Evolutionary conservation across 2,113 vertebrate species (phyloP).

Genomic region (Alethe castanea): DNA sequence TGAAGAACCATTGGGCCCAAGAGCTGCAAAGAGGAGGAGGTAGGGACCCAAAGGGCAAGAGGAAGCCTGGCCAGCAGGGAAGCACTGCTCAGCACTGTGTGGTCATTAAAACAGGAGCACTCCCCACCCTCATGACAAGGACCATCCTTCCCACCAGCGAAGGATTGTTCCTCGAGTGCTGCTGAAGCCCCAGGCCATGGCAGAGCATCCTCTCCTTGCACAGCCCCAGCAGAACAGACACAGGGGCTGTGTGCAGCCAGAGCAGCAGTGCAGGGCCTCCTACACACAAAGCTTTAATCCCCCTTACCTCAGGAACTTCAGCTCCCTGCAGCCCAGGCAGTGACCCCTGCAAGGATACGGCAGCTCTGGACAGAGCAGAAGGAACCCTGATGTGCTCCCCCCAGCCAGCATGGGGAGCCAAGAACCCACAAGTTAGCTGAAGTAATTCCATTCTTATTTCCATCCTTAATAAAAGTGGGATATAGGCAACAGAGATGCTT

Average conservation of each 20-base stretch:
- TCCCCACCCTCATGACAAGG: accelerated
- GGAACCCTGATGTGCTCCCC: accelerated
- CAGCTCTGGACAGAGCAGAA: not conserved
- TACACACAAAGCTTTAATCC: not conserved
- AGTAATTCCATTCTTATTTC: not conserved
- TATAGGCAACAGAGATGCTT: accelerated
- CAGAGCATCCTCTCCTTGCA: accelerated
- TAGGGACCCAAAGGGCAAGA: not conserved
- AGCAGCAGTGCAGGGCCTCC: not conserved
- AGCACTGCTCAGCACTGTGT: not conserved
- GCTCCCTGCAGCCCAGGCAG: accelerated
- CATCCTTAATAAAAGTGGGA: not conserved
- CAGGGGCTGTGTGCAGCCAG: not conserved
- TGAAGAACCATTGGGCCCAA: not conserved
- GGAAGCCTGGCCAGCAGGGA: not conserved
- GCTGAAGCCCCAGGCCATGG: accelerated
- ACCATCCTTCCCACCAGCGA: not conserved
- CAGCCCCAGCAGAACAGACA: accelerated
- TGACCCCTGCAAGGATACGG: not conserved
- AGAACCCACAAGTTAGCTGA: not conserved
- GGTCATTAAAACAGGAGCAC: not conserved
- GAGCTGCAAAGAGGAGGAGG: not conserved
- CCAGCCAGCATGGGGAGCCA: not conserved
- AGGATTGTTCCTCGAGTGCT: not conserved
- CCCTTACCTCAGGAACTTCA: not conserved